Conservation (phyloP, 2,888 invertebrate genomes). For the Plebejus melissa region DNA sequence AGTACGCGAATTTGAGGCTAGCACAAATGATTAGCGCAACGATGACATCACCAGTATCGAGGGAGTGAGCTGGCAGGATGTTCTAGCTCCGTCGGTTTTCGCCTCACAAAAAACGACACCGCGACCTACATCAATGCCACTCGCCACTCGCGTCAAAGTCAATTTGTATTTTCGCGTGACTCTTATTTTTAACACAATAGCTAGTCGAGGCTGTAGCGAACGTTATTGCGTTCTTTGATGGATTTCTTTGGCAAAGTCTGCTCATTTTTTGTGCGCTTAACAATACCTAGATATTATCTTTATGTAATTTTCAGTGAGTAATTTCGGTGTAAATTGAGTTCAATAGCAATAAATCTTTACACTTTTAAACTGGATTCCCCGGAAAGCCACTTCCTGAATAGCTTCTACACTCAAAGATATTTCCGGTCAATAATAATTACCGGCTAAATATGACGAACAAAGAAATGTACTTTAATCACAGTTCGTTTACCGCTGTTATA, state of each 20-base stretch:
- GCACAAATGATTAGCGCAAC: conserved; percentile 35
- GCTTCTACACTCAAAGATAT: conserved; percentile 11
- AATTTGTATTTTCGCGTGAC: conserved; percentile 20
- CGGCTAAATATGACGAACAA: background rate
- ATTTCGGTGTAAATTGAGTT: background rate
- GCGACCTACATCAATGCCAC: conserved; percentile 68
- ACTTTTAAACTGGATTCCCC: background rate
- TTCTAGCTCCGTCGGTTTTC: conserved; percentile 53
- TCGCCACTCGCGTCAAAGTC: conserved; percentile 32
- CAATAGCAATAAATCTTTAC: background rate
- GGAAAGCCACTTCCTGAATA: background rate
- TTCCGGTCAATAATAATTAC: conserved; percentile 8
- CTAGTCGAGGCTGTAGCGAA: conserved; percentile 7
- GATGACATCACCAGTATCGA: conserved; percentile 52
- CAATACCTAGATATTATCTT: background rate
- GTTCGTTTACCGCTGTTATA: conserved; percentile 6
- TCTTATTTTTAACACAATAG: conserved; percentile 23
- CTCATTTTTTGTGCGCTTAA: background rate
- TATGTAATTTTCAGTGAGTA: conserved; percentile 1
- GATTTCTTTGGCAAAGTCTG: background rate
- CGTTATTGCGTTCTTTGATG: conserved; percentile 3
- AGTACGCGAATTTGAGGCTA: conserved; percentile 22
- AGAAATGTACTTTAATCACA: conserved; percentile 10
- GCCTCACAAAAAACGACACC: conserved; percentile 51
- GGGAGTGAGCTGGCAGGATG: conserved; percentile 38